phyloP scores from a whole-genome alignment of 2,888 invertebrate species.

The Ctenicera cuprea region DNA sequence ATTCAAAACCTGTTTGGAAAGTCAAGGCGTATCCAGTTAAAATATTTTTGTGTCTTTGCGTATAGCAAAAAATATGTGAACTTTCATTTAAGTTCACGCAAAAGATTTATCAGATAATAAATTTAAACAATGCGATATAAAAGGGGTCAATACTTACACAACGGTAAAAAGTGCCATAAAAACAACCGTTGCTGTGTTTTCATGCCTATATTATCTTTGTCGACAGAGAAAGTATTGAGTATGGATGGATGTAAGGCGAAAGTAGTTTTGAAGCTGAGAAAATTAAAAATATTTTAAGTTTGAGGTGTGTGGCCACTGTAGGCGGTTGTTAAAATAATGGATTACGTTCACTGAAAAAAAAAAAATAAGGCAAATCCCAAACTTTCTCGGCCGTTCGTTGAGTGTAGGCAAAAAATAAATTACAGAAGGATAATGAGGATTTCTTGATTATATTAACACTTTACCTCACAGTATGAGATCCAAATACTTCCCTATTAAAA shows the following conservation, averaged over 20 bases:
- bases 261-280: conserved; percentile 24
- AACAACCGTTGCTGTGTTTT: background rate
- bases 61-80: conserved; percentile 16
- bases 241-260: conserved; percentile 20
- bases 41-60: conserved; percentile 39
- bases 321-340: conserved; percentile 15
- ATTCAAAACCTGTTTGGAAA: conserved; percentile 61
- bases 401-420: background rate
- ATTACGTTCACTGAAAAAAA: conserved; percentile 25
- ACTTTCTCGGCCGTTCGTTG: background rate
- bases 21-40: conserved; percentile 54
- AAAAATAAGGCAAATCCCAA: conserved; percentile 7
- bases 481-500: background rate
- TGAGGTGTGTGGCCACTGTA: conserved; percentile 25
- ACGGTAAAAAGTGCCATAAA: conserved; percentile 4
- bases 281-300: background rate
- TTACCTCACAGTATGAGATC: conserved; percentile 2
- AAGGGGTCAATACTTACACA: conserved; percentile 15
- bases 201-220: background rate
- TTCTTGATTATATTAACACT: background rate
- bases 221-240: conserved; percentile 24
- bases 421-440: background rate
- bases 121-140: background rate
- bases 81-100: conserved; percentile 22
- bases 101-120: conserved; percentile 11